Conservation (phyloP, 2,113 vertebrate genomes). For the Trochalopteron elliotii region DNA sequence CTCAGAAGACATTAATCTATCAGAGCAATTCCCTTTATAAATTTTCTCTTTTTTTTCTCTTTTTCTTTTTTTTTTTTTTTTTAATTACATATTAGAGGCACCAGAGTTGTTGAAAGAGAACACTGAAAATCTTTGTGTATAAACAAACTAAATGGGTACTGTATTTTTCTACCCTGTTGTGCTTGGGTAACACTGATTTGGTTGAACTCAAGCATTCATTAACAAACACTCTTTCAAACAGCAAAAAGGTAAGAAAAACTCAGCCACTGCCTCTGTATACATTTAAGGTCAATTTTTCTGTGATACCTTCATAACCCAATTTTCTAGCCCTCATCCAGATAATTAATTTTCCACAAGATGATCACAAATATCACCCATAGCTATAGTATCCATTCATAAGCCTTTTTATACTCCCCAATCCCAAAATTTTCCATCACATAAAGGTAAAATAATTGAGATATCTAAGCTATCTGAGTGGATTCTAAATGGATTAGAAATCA, state of each 20-base stretch:
- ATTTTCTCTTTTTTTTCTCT: neutral
- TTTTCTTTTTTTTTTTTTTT: no score
- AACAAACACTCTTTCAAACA: neutral
- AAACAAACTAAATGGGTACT: neutral
- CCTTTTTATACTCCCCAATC: neutral
- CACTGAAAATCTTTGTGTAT: neutral
- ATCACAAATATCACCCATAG: neutral
- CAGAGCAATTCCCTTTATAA: neutral
- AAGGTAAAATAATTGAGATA: neutral
- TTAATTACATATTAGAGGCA: neutral
- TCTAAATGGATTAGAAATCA: neutral
- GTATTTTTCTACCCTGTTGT: neutral
- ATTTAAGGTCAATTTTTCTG: neutral
- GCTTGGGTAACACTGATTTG: neutral
- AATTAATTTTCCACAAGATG: neutral
- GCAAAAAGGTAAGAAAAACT: neutral
- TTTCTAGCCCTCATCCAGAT: neutral
- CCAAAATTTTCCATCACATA: neutral
- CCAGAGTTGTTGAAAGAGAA: neutral
- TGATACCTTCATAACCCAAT: neutral
- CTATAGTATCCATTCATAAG: neutral
- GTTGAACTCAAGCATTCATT: neutral
- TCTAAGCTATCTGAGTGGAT: neutral
- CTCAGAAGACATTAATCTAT: neutral
- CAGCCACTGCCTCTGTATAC: neutral